Evolutionary conservation across 92 coral and sea anemone species (phyloP).

Genomic region (Palythoa grandiflora): DNA sequence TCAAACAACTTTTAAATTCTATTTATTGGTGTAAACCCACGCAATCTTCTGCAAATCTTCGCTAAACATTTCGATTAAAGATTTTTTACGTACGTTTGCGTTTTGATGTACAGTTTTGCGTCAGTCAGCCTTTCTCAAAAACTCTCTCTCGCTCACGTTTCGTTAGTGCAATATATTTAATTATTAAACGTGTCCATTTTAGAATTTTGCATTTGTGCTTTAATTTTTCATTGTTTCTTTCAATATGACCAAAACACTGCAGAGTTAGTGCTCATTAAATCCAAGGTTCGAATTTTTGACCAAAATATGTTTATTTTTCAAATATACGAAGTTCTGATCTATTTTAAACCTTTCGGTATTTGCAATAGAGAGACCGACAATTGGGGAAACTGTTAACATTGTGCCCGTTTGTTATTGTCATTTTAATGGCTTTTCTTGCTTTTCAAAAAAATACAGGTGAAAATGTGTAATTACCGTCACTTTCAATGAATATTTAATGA

Average conservation of each 20-base stretch:
- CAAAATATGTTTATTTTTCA: background rate
- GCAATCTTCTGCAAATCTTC: no score
- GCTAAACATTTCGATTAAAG: no score
- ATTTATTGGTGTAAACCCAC: no score
- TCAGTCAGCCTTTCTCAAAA: background rate
- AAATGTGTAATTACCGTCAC: conserved; percentile 19
- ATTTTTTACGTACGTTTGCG: no score
- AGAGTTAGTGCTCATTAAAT: background rate
- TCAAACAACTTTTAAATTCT: no score
- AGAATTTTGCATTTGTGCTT: conserved; percentile 10
- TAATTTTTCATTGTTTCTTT: conserved; percentile 24
- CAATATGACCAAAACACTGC: background rate
- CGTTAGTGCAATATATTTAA: conserved; percentile 27
- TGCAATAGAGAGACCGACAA: background rate
- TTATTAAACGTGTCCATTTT: conserved; percentile 30
- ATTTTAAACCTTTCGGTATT: background rate
- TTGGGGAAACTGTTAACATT: background rate
- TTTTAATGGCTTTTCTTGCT: conserved; percentile 4
- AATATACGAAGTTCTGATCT: background rate
- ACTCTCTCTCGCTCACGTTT: background rate
- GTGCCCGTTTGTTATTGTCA: conserved; percentile 27
- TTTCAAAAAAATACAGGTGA: conserved; percentile 25
- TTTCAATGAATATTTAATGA: conserved; percentile 27
- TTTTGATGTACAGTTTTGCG: no score
- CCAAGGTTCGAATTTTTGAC: background rate